Evolutionary conservation across 1,140 invertebrate species (phyloP).

Genomic region (Choristoneura fumiferana): DNA sequence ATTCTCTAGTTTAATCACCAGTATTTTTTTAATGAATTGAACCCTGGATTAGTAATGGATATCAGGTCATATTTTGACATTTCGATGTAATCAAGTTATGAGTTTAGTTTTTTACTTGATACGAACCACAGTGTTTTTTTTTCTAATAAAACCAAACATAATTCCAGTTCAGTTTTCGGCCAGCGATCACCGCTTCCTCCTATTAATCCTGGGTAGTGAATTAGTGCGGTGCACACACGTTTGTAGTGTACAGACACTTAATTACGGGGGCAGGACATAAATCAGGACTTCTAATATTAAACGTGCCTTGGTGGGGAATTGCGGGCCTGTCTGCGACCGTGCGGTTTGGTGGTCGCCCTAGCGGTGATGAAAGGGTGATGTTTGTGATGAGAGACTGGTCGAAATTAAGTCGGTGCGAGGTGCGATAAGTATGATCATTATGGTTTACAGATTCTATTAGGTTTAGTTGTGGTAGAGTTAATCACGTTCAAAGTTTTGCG

Average conservation of each 20-base stretch:
- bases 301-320: constrained; percentile 75
- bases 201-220: constrained; percentile 69
- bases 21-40: too few species aligned
- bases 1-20: too few species aligned
- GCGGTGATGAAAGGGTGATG: constrained; percentile 13
- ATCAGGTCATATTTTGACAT: too few species aligned
- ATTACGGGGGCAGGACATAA: constrained; percentile 76
- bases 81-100: too few species aligned
- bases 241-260: constrained; percentile 75
- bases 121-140: too few species aligned
- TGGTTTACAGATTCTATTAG: too few species aligned
- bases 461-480: too few species aligned
- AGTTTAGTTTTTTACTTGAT: too few species aligned
- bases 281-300: constrained; percentile 80
- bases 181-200: constrained; percentile 23
- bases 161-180: constrained; percentile 21
- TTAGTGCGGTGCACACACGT: constrained; percentile 69
- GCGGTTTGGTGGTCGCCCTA: constrained; percentile 27
- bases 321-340: constrained; percentile 58
- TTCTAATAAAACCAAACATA: constrained; percentile 24
- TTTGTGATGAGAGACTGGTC: not conserved
- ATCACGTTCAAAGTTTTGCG: too few species aligned
- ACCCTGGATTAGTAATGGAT: too few species aligned
- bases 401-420: too few species aligned
- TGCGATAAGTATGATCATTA: too few species aligned